phyloP scores from a whole-genome alignment of 2,888 invertebrate genomes.

The Agonopterix alstromeriana region DNA sequence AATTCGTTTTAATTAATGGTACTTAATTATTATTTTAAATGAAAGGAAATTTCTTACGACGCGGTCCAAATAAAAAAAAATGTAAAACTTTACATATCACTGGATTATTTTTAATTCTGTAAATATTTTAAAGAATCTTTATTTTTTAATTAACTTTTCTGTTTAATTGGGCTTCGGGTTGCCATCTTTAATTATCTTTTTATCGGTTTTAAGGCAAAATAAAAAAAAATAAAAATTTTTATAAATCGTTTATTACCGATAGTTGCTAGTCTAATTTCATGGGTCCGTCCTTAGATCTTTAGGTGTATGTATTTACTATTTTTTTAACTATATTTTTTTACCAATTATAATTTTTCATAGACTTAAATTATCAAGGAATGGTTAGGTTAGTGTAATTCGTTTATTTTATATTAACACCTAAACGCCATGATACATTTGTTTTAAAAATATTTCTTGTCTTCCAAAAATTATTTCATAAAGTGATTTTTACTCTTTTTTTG shows the following conservation, averaged over 20 bases:
- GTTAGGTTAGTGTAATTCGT: conserved; percentile 10
- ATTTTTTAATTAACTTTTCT: conserved; percentile 23
- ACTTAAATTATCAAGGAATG: conserved; percentile 5
- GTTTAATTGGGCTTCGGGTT: conserved; percentile 42
- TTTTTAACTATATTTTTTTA: conserved; percentile 18
- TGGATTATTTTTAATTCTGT: conserved; percentile 22
- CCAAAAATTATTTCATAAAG: background rate
- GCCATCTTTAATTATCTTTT: conserved; percentile 24
- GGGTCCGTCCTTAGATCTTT: conserved; percentile 32
- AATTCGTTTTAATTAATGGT: conserved; percentile 5
- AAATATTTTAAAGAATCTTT: conserved; percentile 21
- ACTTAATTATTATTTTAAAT: conserved; percentile 1
- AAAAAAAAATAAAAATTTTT: conserved; percentile 7
- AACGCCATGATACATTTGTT: background rate
- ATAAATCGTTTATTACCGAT: conserved; percentile 22
- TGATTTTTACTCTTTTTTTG: too few relatives aligned
- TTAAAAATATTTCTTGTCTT: background rate
- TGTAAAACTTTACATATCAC: conserved; percentile 16
- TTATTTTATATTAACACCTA: background rate
- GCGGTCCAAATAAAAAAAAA: background rate
- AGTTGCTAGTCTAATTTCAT: conserved; percentile 30
- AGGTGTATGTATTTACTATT: conserved; percentile 12
- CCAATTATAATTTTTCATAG: conserved; percentile 5
- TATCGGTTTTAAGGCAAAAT: conserved; percentile 8
- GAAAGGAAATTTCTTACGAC: background rate